Conservation (phyloP, 2,888 invertebrate genomes). For the Agriopis aurantiaria region DNA sequence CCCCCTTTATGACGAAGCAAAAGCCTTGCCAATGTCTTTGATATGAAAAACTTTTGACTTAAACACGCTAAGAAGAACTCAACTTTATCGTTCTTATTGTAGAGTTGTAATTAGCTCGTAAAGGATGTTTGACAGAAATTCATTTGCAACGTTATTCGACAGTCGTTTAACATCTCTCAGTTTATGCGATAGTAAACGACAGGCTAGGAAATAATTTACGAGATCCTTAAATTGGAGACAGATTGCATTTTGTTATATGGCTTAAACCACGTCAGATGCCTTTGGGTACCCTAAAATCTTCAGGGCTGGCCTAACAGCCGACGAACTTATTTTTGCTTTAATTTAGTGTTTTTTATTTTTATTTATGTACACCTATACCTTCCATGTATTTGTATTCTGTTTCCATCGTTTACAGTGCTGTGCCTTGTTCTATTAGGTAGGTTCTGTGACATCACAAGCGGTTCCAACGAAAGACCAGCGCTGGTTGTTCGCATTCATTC, state of each 20-base stretch:
- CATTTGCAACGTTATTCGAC: conserved; percentile 75
- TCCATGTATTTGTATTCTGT: no score
- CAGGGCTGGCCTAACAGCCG: no score
- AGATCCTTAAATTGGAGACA: conserved; percentile 65
- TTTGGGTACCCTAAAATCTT: no score
- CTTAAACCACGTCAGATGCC: conserved; percentile 24
- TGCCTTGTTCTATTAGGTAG: no score
- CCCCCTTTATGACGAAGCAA: conserved; percentile 83
- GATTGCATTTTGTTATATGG: conserved; percentile 58
- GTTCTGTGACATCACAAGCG: no score
- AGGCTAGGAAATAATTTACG: conserved; percentile 71
- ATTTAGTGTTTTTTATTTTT: no score
- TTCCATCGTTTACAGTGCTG: no score
- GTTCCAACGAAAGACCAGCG: no score
- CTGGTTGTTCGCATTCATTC: no score
- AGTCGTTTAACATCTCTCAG: conserved; percentile 77
- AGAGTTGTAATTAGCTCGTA: conserved; percentile 50
- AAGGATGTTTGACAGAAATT: conserved; percentile 60
- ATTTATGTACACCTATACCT: no score
- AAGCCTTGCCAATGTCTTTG: conserved; percentile 78
- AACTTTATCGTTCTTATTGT: conserved; percentile 48
- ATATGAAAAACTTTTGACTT: conserved; percentile 80
- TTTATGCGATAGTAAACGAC: conserved; percentile 74
- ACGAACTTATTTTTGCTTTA: no score
- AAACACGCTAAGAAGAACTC: conserved; percentile 44